Conservation (phyloP, 35 echinoderm and acorn worm species). For the Apostichopus parvimensis region DNA sequence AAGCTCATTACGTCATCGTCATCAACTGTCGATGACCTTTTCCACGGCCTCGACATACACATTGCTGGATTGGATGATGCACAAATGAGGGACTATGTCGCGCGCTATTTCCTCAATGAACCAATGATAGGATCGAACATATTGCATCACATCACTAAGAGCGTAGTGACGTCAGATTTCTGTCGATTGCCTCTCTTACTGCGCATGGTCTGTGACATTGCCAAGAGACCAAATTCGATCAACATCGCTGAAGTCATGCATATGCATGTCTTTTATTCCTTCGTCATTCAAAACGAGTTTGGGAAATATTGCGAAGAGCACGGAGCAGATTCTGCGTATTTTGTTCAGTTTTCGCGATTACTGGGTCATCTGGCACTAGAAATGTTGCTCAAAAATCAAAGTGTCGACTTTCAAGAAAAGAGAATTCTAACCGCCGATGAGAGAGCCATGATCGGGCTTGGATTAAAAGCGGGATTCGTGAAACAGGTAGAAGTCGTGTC, state of each 20-base stretch:
- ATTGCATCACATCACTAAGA: slow-evolving; percentile 32
- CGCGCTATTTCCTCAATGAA: slow-evolving; percentile 16
- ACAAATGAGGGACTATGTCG: not conserved
- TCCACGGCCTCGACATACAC: not conserved
- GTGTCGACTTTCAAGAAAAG: slow-evolving; percentile 12
- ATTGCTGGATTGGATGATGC: not conserved
- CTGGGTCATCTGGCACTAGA: slow-evolving; percentile 32
- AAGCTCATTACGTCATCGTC: slow-evolving; percentile 24
- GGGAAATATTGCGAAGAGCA: slow-evolving; percentile 1
- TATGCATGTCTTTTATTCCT: slow-evolving; percentile 41
- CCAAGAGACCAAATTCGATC: slow-evolving; percentile 8
- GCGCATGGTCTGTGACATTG: slow-evolving; percentile 36
- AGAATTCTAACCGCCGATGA: slow-evolving; percentile 27
- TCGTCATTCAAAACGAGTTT: slow-evolving; percentile 47
- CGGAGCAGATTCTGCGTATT: not conserved
- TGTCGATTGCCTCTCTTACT: slow-evolving; percentile 33
- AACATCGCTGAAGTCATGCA: slow-evolving; percentile 26
- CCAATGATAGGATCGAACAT: slow-evolving; percentile 23
- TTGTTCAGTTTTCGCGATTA: slow-evolving; percentile 22
- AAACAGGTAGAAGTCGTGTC: not conserved
- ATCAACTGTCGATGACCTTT: not conserved
- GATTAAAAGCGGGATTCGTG: slow-evolving; percentile 5
- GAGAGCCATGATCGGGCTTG: slow-evolving; percentile 40
- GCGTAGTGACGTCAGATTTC: slow-evolving; percentile 4
- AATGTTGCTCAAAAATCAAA: slow-evolving; percentile 11